phyloP scores from a whole-genome alignment of 2,888 invertebrate species.

The Sesia bembeciformis region DNA sequence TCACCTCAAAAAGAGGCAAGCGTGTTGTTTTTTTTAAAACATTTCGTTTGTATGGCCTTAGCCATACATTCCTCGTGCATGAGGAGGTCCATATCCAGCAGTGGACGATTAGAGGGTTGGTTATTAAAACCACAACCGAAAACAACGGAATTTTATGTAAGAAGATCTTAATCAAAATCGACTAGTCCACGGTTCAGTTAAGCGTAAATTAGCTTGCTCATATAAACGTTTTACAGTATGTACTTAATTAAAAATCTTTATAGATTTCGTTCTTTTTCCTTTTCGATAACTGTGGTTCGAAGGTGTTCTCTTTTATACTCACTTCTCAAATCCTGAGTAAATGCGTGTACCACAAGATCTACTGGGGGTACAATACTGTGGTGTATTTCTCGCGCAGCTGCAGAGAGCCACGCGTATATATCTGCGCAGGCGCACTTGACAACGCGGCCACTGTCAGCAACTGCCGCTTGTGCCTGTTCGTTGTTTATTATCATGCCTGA shows the following conservation, averaged over 20 bases:
- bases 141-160: too few species aligned
- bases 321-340: slow-evolving; percentile 54
- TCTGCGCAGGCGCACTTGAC: slow-evolving; percentile 57
- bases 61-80: too few species aligned
- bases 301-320: neutral
- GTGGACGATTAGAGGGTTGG: too few species aligned
- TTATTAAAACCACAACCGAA: too few species aligned
- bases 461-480: slow-evolving; percentile 50
- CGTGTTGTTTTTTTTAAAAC: too few species aligned
- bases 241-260: neutral
- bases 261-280: neutral
- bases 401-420: slow-evolving; percentile 49
- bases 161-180: too few species aligned
- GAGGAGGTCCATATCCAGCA: too few species aligned
- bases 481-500: slow-evolving; percentile 61
- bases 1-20: too few species aligned
- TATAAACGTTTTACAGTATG: too few species aligned
- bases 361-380: slow-evolving; percentile 56
- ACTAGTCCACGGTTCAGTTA: too few species aligned
- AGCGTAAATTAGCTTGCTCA: too few species aligned
- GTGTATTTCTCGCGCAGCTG: slow-evolving; percentile 52
- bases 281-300: neutral
- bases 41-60: too few species aligned
- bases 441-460: slow-evolving; percentile 36
- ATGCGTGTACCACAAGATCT: slow-evolving; percentile 54